These are phyloP conservation scores for Hippopotamus amphibius DNA, from an alignment of 2,113 vertebrate genomes.

Conservation along the genomic window DNA sequence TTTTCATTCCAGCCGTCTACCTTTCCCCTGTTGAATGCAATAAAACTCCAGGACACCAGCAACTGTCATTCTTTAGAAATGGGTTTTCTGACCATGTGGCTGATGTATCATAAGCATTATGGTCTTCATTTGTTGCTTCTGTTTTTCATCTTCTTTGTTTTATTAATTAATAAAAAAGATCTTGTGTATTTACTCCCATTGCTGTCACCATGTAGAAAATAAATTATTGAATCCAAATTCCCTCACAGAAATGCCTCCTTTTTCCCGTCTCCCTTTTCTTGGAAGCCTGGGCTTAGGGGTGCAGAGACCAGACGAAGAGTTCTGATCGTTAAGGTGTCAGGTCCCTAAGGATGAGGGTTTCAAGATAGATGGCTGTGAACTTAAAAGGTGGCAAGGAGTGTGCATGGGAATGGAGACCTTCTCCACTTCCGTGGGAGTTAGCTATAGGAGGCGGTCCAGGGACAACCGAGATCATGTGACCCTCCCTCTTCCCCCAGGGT, in stretches of 20 bases:
- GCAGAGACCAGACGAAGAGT: background rate
- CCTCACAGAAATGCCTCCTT: conserved; percentile 1
- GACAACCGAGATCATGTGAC: background rate
- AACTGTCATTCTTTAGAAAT: conserved; percentile 65
- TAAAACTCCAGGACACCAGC: conserved; percentile 78
- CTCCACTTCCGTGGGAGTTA: background rate
- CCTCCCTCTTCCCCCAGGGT: background rate
- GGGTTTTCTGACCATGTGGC: conserved; percentile 64
- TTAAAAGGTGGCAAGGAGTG: background rate
- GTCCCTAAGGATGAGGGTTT: background rate
- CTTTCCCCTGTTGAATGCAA: conserved; percentile 72
- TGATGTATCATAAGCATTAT: conserved; percentile 64
- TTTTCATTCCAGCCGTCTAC: conserved; percentile 3
- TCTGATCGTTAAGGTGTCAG: background rate
- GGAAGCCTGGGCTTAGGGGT: background rate
- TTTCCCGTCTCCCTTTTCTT: background rate
- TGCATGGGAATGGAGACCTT: background rate
- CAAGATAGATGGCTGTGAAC: background rate
- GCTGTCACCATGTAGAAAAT: conserved; percentile 71
- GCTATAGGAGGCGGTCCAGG: too few relatives aligned
- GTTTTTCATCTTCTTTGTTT: conserved; percentile 70
- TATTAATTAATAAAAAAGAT: conserved; percentile 61
- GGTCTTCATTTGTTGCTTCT: conserved; percentile 71
- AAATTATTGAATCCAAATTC: conserved; percentile 75
- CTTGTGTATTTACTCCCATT: conserved; percentile 67